phyloP scores from a whole-genome alignment of 2,113 vertebrate genomes.

The Periophthalmodon schlosseri region DNA sequence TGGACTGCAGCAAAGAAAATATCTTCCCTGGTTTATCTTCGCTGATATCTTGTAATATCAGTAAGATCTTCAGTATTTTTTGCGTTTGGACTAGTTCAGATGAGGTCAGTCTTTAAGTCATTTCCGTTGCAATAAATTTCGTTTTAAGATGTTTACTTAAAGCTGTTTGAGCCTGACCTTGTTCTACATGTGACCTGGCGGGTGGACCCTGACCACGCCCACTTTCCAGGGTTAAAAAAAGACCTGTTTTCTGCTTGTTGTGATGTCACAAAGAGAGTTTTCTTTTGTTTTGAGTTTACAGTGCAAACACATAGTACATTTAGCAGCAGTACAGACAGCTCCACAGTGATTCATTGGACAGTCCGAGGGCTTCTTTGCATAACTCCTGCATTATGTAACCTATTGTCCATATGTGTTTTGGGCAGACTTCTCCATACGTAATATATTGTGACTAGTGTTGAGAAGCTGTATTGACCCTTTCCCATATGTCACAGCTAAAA shows the following conservation, averaged over 20 bases:
- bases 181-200: neutral
- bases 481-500: neutral
- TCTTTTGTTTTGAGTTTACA: slow-evolving; percentile 14
- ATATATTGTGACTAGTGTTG: neutral
- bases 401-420: neutral
- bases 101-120: neutral
- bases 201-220: neutral
- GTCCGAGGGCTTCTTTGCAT: slow-evolving; percentile 12
- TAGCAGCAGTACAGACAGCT: slow-evolving; percentile 1
- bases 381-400: slow-evolving; percentile 28
- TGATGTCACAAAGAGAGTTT: neutral
- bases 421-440: neutral
- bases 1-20: too few relatives aligned
- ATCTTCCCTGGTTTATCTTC: too few relatives aligned
- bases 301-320: slow-evolving; percentile 14
- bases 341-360: slow-evolving; percentile 20
- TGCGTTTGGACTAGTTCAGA: neutral
- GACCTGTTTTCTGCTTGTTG: neutral
- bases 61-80: too few relatives aligned
- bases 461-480: neutral
- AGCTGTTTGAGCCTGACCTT: neutral
- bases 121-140: neutral
- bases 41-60: too few relatives aligned
- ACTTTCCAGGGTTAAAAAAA: neutral
- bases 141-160: neutral